Conservation (phyloP, 1,140 invertebrate genomes). For the Apocrypta bakeri region DNA sequence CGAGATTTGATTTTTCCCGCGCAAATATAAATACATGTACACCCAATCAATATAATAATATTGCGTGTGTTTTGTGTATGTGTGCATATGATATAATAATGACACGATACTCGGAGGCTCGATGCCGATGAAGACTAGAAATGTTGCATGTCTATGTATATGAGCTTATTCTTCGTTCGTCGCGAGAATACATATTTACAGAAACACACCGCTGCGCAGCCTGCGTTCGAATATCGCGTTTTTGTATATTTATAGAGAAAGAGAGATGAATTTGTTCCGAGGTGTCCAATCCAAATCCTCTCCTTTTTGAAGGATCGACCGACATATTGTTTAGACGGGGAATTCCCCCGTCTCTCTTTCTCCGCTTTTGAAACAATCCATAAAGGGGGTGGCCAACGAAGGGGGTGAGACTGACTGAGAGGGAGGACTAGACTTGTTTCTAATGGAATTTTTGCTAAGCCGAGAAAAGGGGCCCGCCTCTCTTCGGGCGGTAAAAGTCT, state of each 20-base stretch:
- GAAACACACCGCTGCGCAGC: conserved; percentile 2
- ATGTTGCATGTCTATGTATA: background rate
- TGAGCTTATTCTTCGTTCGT: background rate
- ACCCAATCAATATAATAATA: background rate
- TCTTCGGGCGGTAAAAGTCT: background rate
- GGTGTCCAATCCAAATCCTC: background rate
- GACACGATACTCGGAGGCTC: background rate
- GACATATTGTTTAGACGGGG: background rate
- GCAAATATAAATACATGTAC: no score
- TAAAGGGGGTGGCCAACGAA: background rate
- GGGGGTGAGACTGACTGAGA: background rate
- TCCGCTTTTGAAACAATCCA: background rate
- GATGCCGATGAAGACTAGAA: background rate
- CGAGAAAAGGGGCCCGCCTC: conserved; percentile 42
- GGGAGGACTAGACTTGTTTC: conserved; percentile 47
- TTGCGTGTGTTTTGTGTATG: background rate
- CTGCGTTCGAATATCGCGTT: background rate
- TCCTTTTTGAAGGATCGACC: background rate
- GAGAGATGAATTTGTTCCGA: background rate
- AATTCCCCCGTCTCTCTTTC: conserved; percentile 2
- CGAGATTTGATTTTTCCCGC: background rate
- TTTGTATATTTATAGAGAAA: background rate
- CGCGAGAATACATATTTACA: conserved; percentile 34
- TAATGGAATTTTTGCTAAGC: conserved; percentile 46
- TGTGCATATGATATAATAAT: background rate